Base-by-base conservation (phyloP, 2,888 invertebrate genomes). In the Pyrochroa serraticornis region DNA sequence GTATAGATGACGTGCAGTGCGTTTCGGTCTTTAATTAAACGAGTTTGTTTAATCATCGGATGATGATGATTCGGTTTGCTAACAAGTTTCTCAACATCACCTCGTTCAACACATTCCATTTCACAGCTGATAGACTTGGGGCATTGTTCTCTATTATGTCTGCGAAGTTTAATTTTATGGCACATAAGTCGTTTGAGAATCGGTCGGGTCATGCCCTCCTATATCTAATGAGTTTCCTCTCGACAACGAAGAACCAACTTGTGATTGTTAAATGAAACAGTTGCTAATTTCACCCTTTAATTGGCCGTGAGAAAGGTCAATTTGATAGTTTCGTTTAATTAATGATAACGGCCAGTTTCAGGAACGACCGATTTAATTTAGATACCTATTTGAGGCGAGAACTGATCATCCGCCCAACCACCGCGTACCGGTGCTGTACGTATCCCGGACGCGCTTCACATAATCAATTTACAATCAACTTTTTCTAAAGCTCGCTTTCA, bases 141-240 rank as follows among this genome's bases (percentile, higher is more conserved):
- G 55, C 37, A 36, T 49, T 56, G 56, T 45, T 49, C 49, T 33
- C 49, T 38, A 56, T 56, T 56, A 49, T 58, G 52, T 49, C 48
- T 58, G 48, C 48, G 33, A 52, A 58, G 52, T 52, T 52, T 58
- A 43, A 52, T 58, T 58, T 58, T 43, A 58, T 43, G 53, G 49
- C 33, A 42, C 30, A 45, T 58, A 47, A 52, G 48, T 58, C 58
- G 37, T 12, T 35, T 35, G 13, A 31, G 37, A 44, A 33, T 44
- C 32, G 38, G 36, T 34, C 9, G 42, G 50, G 43, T 47, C 31
- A 35, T 36, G 43, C 36, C 35, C 22, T 5, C 50, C 38, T 10
- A 45, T 38, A 45, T 13, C 37, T 52, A 52, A 52, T 52, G 52
- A 45, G 31, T 52, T 38, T 44, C 12, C 45, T 44, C 31, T 33